These are phyloP conservation scores for Pocota personata DNA, from an alignment of 2,888 invertebrate genomes.

Conservation along the genomic window DNA sequence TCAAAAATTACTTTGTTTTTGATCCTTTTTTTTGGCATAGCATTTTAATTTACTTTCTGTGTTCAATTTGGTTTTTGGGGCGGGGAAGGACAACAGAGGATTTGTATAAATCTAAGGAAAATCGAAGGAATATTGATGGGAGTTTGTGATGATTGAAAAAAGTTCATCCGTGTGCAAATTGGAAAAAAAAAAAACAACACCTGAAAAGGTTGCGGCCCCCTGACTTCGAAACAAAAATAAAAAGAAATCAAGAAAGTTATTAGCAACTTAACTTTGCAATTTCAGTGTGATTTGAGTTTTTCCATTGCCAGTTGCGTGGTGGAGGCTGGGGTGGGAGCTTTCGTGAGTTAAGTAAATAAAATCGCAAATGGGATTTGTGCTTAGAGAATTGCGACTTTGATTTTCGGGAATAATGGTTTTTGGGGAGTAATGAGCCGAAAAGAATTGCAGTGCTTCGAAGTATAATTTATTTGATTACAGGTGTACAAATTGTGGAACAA, in stretches of 20 bases:
- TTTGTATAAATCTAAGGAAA: constrained; percentile 49
- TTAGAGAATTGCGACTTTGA: constrained; percentile 1
- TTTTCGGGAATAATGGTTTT: not conserved
- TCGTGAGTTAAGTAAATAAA: constrained; percentile 39
- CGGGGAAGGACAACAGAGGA: not conserved
- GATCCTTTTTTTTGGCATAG: constrained; percentile 16
- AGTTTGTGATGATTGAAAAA: constrained; percentile 49
- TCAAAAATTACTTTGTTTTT: constrained; percentile 61
- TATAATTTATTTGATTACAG: constrained; percentile 13
- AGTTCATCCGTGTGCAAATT: constrained; percentile 39
- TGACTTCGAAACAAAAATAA: not conserved
- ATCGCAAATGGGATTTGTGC: constrained; percentile 1
- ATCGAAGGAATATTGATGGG: constrained; percentile 59
- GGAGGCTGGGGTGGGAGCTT: not conserved
- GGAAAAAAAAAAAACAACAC: constrained; percentile 24
- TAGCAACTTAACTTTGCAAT: constrained; percentile 52
- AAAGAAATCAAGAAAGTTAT: constrained; percentile 32
- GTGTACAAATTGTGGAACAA: not conserved
- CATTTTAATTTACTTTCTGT: constrained; percentile 38
- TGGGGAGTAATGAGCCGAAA: constrained; percentile 16
- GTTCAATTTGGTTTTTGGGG: not conserved
- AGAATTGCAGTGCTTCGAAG: constrained; percentile 6
- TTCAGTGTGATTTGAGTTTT: constrained; percentile 26
- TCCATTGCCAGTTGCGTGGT: not conserved
- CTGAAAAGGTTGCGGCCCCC: constrained; percentile 29